phyloP scores from a whole-genome alignment of 2,888 invertebrate species.

The Parnassius orleans region DNA sequence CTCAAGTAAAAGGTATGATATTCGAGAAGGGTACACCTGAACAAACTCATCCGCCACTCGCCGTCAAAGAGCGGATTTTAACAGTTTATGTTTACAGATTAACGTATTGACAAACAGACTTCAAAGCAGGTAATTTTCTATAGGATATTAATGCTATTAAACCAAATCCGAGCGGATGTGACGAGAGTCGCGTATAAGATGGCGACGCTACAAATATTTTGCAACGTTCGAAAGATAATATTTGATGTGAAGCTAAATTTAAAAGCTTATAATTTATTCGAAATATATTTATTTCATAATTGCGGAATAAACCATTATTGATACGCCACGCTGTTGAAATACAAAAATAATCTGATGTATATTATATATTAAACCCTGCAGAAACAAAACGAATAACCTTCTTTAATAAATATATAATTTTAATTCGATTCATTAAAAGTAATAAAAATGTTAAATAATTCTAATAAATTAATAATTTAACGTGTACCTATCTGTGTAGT shows the following conservation, averaged over 20 bases:
- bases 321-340: no score
- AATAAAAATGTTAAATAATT: no score
- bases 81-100: conserved; percentile 77
- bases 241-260: neutral
- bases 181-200: neutral
- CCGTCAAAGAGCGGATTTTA: conserved; percentile 73
- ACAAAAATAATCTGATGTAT: no score
- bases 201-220: conserved; percentile 9
- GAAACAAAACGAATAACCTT: no score
- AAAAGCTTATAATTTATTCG: neutral
- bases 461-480: no score
- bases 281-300: no score
- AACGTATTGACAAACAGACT: conserved; percentile 68
- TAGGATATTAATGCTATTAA: conserved; percentile 49
- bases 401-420: no score
- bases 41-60: conserved; percentile 56
- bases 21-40: conserved; percentile 66
- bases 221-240: conserved; percentile 5
- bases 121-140: conserved; percentile 70
- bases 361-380: no score
- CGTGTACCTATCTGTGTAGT: no score
- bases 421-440: no score
- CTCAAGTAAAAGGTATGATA: conserved; percentile 41
- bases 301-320: no score
- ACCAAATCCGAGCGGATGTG: conserved; percentile 47